Conservation (phyloP, 2,797 vertebrate species). For the Phataginus tetradactyla region DNA sequence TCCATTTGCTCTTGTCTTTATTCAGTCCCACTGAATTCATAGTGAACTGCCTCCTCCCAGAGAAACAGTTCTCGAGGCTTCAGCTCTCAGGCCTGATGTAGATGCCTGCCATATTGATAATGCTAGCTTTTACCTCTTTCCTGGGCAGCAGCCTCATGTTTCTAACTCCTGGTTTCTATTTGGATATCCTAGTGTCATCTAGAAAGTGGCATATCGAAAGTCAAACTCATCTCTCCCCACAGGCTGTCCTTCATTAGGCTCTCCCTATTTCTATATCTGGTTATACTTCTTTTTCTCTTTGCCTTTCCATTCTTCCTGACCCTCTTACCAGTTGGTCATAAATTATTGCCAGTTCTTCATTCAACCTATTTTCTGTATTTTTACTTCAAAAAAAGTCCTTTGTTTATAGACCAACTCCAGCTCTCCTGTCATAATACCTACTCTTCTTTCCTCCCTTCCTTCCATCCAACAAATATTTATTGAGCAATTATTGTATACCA, state of each 20-base stretch:
- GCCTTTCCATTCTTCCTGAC: background rate
- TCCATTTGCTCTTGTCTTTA: too few relatives aligned
- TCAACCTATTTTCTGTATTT: background rate
- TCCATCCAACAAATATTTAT: background rate
- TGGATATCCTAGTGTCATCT: background rate
- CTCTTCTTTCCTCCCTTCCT: background rate
- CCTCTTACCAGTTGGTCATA: background rate
- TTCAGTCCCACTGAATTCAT: too few relatives aligned
- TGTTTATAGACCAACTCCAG: background rate
- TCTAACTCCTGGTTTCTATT: background rate
- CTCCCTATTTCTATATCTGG: background rate
- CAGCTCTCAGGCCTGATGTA: background rate
- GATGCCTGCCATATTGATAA: background rate
- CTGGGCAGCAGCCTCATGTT: background rate
- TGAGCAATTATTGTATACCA: background rate
- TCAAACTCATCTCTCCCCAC: background rate
- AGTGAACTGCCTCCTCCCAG: too few relatives aligned
- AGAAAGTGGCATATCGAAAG: background rate
- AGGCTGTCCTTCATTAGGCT: background rate
- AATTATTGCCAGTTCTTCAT: background rate
- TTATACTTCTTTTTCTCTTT: background rate
- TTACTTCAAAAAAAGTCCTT: background rate
- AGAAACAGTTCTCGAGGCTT: background rate
- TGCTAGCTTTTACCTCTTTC: background rate
- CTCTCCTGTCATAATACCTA: background rate